phyloP scores from a whole-genome alignment of 64 coral and sea anemone species.

The Trachythela sp. region DNA sequence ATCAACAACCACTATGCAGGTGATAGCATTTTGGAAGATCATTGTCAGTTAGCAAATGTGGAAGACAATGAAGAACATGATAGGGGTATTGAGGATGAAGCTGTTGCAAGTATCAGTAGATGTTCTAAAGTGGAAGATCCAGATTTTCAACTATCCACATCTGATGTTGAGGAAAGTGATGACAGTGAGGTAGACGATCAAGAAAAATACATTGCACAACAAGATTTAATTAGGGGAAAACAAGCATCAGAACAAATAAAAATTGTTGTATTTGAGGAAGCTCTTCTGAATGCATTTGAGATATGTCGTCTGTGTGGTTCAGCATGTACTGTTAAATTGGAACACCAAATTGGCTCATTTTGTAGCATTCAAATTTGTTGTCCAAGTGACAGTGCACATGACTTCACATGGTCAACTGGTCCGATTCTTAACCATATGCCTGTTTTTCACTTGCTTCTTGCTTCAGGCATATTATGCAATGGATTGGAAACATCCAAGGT shows the following conservation, averaged over 20 bases:
- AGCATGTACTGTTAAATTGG: slow-evolving; percentile 29
- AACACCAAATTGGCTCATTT: slow-evolving; percentile 23
- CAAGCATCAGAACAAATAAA: slow-evolving; percentile 18
- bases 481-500: slow-evolving; percentile 28
- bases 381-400: slow-evolving; percentile 30
- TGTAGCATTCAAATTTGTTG: slow-evolving; percentile 19
- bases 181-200: not conserved
- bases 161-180: slow-evolving; percentile 22
- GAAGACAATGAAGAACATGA: not conserved
- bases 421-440: slow-evolving; percentile 32
- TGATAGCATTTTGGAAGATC: not conserved
- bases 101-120: not conserved
- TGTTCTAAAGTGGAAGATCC: slow-evolving; percentile 4
- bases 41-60: not conserved
- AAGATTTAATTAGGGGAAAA: slow-evolving; percentile 17
- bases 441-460: slow-evolving; percentile 42
- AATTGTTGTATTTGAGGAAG: slow-evolving; percentile 40
- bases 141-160: slow-evolving; percentile 14
- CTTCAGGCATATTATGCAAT: slow-evolving; percentile 33
- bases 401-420: slow-evolving; percentile 35
- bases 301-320: slow-evolving; percentile 30
- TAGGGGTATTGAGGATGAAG: not conserved
- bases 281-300: slow-evolving; percentile 23
- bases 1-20: not conserved
- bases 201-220: not conserved